Conservation (phyloP, 2,113 vertebrate species). For the Passer domesticus region DNA sequence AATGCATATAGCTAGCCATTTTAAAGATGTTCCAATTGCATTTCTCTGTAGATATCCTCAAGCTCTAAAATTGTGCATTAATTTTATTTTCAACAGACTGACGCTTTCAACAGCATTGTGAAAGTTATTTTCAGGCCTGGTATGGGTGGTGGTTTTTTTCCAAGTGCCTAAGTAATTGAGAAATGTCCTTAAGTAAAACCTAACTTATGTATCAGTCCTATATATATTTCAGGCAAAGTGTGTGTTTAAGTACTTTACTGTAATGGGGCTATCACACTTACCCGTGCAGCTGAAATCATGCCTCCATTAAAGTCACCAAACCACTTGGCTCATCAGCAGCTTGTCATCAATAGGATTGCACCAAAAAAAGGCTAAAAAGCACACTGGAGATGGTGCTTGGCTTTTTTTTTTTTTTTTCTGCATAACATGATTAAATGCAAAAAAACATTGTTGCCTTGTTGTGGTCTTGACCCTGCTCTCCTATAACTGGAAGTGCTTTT, state of each 20-base stretch:
- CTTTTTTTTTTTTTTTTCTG: not conserved
- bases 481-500: not conserved
- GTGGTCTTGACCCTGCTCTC: not conserved
- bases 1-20: not conserved
- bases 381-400: not conserved
- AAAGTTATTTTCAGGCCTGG: not conserved
- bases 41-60: not conserved
- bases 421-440: not conserved
- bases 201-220: not conserved
- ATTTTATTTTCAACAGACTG: not conserved
- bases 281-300: not conserved
- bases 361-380: not conserved
- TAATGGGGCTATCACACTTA: not conserved
- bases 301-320: not conserved
- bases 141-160: not conserved
- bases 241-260: not conserved
- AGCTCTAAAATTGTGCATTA: not conserved
- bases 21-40: not conserved
- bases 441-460: not conserved
- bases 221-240: not conserved
- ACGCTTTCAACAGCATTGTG: not conserved
- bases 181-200: not conserved
- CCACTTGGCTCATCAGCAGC: not conserved
- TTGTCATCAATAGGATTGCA: not conserved
- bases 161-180: not conserved